Evolutionary conservation across 1,140 invertebrate species (phyloP).

Genomic region (Heliconius hewitsoni): DNA sequence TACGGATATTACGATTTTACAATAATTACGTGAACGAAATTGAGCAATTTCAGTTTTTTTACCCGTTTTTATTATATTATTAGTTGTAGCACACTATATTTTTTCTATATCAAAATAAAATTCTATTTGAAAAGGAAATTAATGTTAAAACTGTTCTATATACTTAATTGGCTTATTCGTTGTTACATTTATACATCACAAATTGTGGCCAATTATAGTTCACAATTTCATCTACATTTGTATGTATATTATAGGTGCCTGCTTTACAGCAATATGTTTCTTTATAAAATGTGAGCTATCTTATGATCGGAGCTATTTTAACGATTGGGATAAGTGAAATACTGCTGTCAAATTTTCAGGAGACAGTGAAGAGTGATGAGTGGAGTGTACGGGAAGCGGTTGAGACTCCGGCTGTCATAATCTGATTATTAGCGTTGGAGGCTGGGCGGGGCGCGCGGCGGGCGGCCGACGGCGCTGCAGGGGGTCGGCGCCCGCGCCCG

Average conservation of each 20-base stretch:
- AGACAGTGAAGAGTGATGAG: conserved; percentile 71
- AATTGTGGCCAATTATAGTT: neutral
- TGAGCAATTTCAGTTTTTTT: conserved; percentile 45
- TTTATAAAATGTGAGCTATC: conserved; percentile 15
- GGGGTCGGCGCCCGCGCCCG: conserved; percentile 73
- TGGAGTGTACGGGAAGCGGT: conserved; percentile 55
- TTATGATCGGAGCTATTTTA: conserved; percentile 32
- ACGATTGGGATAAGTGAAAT: conserved; percentile 47
- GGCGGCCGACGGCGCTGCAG: conserved; percentile 73
- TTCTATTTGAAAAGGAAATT: too few relatives aligned
- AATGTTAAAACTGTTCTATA: too few relatives aligned
- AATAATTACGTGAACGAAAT: conserved; percentile 50
- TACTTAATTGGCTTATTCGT: neutral
- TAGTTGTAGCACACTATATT: neutral
- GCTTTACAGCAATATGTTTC: neutral
- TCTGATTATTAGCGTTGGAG: conserved; percentile 78
- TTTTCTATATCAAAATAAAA: conserved; percentile 1
- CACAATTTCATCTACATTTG: neutral
- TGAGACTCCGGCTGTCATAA: conserved; percentile 76
- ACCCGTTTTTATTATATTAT: neutral
- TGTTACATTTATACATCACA: neutral
- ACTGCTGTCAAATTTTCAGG: conserved; percentile 60
- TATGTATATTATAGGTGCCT: neutral
- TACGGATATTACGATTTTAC: conserved; percentile 57
- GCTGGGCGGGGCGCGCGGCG: conserved; percentile 76